A percentile compares a stretch with the other conserved stretches of the same genome.
These are phyloP conservation scores for Agonopterix alstromeriana DNA, from an alignment of 2,888 invertebrate genomes.

Conservation along the genomic window DNA sequence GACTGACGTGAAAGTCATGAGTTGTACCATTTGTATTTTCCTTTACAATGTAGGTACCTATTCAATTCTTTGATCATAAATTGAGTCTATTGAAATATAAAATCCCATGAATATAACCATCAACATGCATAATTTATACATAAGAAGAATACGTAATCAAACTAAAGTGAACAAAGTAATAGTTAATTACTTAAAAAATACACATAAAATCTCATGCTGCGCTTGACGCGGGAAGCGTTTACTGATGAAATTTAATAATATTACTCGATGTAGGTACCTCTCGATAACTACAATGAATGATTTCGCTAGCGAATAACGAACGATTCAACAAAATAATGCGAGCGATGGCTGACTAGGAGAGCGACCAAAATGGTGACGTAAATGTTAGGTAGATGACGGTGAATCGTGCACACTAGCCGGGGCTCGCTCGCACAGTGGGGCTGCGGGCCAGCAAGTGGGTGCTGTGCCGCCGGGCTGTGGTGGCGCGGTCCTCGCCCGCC, in stretches of 20 bases:
- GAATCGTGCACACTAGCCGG: slow-evolving; percentile 17
- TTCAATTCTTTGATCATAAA: no score
- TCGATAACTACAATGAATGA: background rate
- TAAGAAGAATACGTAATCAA: no score
- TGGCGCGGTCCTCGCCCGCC: slow-evolving; percentile 38
- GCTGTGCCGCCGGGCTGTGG: slow-evolving; percentile 59
- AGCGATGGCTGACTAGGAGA: background rate
- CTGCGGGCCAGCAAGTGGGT: slow-evolving; percentile 49
- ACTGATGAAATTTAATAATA: background rate
- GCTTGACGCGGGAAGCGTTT: background rate
- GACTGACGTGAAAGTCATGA: no score
- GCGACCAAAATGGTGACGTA: background rate
- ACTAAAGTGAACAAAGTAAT: no score
- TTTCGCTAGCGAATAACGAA: no score
- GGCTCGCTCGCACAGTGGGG: slow-evolving; percentile 21
- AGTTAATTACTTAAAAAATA: background rate
- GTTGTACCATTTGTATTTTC: no score
- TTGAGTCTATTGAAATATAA: no score
- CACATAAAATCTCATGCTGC: background rate
- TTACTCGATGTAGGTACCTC: background rate
- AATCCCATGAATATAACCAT: no score
- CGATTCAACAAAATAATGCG: no score
- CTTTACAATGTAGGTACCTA: no score
- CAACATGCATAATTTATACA: no score
- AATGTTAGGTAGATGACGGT: slow-evolving; percentile 9